Evolutionary conservation across 2,888 invertebrate genomes (phyloP).

Genomic region (Watsonalla binaria): DNA sequence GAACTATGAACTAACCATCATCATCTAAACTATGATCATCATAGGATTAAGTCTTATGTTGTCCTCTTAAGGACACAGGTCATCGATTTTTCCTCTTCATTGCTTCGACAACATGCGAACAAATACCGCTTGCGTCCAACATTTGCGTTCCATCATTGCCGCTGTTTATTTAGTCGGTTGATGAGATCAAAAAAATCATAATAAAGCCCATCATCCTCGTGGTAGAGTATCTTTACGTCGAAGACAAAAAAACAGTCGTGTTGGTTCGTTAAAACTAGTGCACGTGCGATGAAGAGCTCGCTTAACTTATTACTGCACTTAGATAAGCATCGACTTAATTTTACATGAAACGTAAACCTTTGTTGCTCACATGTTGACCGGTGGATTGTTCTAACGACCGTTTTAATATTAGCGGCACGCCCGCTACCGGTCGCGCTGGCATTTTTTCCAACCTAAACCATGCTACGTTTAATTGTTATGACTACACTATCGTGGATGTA

Average conservation of each 20-base stretch:
- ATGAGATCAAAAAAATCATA: neutral
- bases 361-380: constrained; percentile 41
- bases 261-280: constrained; percentile 62
- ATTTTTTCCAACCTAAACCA: constrained; percentile 46
- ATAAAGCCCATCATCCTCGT: neutral
- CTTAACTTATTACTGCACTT: constrained; percentile 52
- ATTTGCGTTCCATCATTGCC: too few relatives aligned
- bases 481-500: constrained; percentile 55
- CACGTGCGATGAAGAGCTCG: constrained; percentile 63
- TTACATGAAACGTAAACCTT: constrained; percentile 68
- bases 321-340: constrained; percentile 73
- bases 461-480: constrained; percentile 70
- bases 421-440: constrained; percentile 65
- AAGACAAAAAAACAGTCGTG: constrained; percentile 26
- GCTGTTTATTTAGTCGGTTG: too few relatives aligned
- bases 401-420: constrained; percentile 69
- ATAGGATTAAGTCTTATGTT: too few relatives aligned
- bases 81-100: too few relatives aligned
- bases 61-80: too few relatives aligned
- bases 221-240: constrained; percentile 18
- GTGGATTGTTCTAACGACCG: constrained; percentile 44
- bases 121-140: too few relatives aligned
- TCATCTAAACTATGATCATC: too few relatives aligned
- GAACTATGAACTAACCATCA: too few relatives aligned
- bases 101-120: too few relatives aligned